Evolutionary conservation across 2,113 vertebrate genomes (phyloP).

Genomic region (Solea solea): DNA sequence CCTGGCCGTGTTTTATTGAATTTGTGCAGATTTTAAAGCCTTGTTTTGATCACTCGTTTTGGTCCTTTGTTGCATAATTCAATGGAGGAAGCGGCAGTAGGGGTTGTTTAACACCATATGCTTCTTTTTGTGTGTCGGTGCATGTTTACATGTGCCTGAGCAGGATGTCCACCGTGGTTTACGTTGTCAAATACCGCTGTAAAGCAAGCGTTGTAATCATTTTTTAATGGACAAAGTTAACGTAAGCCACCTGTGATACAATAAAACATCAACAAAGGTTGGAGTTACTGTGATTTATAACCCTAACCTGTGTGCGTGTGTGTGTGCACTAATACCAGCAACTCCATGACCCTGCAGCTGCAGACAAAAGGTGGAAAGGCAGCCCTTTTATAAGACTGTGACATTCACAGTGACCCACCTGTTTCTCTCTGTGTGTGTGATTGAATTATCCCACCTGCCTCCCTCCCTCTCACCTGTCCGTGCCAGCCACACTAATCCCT

Average conservation of each 20-base stretch:
- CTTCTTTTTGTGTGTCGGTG: constrained; percentile 43
- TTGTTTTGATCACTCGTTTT: constrained; percentile 31
- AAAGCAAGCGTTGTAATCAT: not conserved
- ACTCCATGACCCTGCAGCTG: constrained; percentile 56
- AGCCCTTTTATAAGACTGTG: constrained; percentile 37
- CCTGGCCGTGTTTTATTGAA: constrained; percentile 52
- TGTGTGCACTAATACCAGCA: constrained; percentile 33
- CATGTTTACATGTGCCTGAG: constrained; percentile 20
- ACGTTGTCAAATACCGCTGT: constrained; percentile 6
- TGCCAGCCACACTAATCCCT: constrained; percentile 71
- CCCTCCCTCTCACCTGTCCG: constrained; percentile 53
- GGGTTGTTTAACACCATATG: constrained; percentile 54
- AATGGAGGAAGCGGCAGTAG: constrained; percentile 63
- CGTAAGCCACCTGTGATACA: too few species aligned
- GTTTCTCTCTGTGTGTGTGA: constrained; percentile 14
- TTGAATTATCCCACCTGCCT: constrained; percentile 51
- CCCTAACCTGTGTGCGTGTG: not conserved
- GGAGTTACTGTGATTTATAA: too few species aligned
- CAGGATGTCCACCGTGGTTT: constrained; percentile 11
- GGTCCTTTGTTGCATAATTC: constrained; percentile 45
- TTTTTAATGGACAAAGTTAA: too few species aligned
- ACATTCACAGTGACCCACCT: constrained; percentile 56
- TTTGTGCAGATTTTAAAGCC: constrained; percentile 27
- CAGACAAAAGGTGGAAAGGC: constrained; percentile 45
- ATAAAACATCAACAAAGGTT: too few species aligned